Percentiles rank a stretch among this genome's conserved stretches.
Evolutionary conservation across 2,113 vertebrate genomes (phyloP).

Genomic region (Hystrix brachyura): DNA sequence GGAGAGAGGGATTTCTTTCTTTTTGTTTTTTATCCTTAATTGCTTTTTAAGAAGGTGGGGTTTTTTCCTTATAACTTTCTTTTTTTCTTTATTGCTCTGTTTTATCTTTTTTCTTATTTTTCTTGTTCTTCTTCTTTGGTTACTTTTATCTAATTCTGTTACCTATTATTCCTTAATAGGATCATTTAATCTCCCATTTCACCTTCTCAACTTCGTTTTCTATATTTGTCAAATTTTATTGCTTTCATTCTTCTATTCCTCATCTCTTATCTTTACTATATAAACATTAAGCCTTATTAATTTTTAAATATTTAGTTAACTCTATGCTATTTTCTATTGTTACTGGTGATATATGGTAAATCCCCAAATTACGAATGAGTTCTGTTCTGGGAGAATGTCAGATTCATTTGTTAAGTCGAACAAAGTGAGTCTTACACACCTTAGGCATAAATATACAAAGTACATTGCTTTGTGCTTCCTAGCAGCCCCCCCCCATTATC

Average conservation of each 20-base stretch:
- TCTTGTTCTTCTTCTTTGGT: too few species aligned
- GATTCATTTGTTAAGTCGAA: not conserved
- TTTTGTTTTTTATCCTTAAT: not conserved
- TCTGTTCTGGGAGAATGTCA: not conserved
- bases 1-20: not conserved
- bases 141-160: not conserved
- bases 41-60: not conserved
- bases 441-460: not conserved
- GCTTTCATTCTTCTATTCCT: not conserved
- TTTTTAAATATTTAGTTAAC: too few species aligned
- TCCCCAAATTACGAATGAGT: not conserved
- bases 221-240: not conserved
- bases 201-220: not conserved
- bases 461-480: not conserved
- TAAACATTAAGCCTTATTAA: too few species aligned
- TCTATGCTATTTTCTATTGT: not conserved
- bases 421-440: not conserved
- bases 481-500: not conserved
- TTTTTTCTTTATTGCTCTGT: not conserved
- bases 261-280: not conserved
- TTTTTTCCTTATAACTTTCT: not conserved
- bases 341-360: not conserved
- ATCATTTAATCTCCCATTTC: not conserved
- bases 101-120: not conserved
- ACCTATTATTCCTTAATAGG: not conserved